phyloP scores from a whole-genome alignment of 2,797 vertebrate species.

The Odontamblyopus rebecca region DNA sequence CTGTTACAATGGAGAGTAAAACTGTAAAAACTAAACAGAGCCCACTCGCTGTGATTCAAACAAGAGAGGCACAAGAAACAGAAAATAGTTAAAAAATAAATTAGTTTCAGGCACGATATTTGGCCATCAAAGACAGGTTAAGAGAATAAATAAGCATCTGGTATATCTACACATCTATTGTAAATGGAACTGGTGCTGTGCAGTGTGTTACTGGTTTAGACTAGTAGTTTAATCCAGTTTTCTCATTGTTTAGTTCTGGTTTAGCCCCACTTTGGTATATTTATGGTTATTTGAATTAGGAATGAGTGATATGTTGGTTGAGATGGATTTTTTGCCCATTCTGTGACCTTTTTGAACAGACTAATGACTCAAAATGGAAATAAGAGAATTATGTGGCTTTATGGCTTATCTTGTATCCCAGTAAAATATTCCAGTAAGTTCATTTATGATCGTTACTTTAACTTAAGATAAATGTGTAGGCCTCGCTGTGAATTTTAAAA shows the following conservation, averaged over 20 bases:
- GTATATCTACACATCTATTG: slow-evolving; percentile 33
- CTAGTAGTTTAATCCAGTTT: background rate
- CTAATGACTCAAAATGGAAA: too few species aligned
- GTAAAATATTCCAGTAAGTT: too few species aligned
- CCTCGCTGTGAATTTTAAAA: too few species aligned
- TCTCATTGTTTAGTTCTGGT: background rate
- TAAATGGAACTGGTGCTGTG: background rate
- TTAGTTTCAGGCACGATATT: slow-evolving; percentile 16
- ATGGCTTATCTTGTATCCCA: too few species aligned
- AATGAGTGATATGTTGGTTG: too few species aligned
- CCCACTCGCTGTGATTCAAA: slow-evolving; percentile 25
- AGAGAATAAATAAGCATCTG: background rate
- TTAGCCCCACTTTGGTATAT: background rate
- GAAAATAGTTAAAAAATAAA: slow-evolving; percentile 10
- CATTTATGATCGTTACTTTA: too few species aligned
- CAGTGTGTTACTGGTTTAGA: background rate
- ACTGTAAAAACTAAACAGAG: slow-evolving; percentile 16
- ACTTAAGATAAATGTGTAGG: too few species aligned
- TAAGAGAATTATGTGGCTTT: too few species aligned
- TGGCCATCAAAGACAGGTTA: slow-evolving; percentile 16
- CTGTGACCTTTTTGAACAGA: too few species aligned
- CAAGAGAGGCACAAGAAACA: slow-evolving; percentile 21
- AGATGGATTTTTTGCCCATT: too few species aligned
- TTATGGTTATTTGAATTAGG: background rate
- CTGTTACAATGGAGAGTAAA: background rate